Evolutionary conservation across 2,113 vertebrate species (phyloP), one percentile per base, ranked within the genome.

Genomic region (Odontesthes bonariensis): DNA sequence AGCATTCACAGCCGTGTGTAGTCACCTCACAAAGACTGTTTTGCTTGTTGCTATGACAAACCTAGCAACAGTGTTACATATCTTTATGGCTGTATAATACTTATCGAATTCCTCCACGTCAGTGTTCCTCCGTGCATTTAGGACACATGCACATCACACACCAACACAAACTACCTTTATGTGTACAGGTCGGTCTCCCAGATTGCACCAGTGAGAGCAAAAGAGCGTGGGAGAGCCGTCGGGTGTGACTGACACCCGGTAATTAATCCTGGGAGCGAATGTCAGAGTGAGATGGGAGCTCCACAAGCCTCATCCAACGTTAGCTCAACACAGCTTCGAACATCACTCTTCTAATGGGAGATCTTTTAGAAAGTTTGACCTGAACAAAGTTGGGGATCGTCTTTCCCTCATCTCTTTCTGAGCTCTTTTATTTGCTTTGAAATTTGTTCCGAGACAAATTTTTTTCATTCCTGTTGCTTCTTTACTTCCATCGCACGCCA

Each of bases 171-270:
- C 68, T 84, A 74, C 73, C 66, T 82, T 77, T 57, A 73, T 73
- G 69, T 73, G 58, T 88, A 93, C 89, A 90, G 91, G 91, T 83
- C 76, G 84, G 79, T 77, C 83, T 85, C 87, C 82, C 78, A 85
- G 77, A 91, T 89, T 88, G 82, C 86, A 77, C 73, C 73, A 8
- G 35, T 83, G 82, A 82, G 85, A 86, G 83, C 80, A 79, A 69
- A 84, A 81, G 83, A 89, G 86, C 77, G 87, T 91, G 91, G 86
- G 89, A 90, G 92, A 91, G 88, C 78, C 77, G 79, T 87, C 84
- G 74, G 79, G 82, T 90, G 78, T 91, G 91, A 93, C 85, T 91
- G 91, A 91, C 91, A 89, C 73, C 38, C 64, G 60, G 79, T 92
- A 92, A 93, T 92, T 92, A 93, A 92, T 89, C 86, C 88, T 76